Evolutionary conservation across 2,888 invertebrate species (phyloP), one percentile per base, ranked within the genome.

Genomic region (Cryptocephalus primarius): DNA sequence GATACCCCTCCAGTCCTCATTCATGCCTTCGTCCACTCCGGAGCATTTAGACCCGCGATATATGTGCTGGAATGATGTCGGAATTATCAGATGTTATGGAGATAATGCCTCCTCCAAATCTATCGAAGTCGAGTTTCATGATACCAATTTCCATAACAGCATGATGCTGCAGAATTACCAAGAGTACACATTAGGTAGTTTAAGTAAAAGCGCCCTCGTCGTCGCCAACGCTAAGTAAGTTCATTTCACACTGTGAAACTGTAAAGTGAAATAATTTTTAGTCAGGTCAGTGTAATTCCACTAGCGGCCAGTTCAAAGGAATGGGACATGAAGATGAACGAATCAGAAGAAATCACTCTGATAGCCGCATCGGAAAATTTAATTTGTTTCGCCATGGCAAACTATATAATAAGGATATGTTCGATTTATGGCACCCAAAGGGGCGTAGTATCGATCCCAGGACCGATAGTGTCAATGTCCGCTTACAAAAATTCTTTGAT

Each of bases 51-150:
- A 88, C 66, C 70, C 58, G 51, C 75, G 78, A 53, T 59, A 82
- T 61, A 75, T 85, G 80, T 83, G 88, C 45, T 97, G 94, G 91
- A 97, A 97, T 64, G 83, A 86, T 44, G 79, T 91, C 6, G 97
- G 95, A n/a, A 83, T 95, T 53, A 85, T 95, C 0, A 79, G 86
- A 8, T 84, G 86, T 58, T 89, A 88, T 63, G 79, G 80, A 1
- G 66, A 67, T 47, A 65, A 66, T 46, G 53, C 57, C 9, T 66
- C 67, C 32, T 60, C 65, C 40, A 87, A 86, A 45, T 83, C 82
- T 0, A 89, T 97, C 44, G 94, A 95, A 66, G 87, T 96, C 1
- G 94, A 95, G 68, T 99, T 97, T 69, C 95, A 96, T 60, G 94
- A 99, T 70, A 79, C 85, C 0, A 80, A 83, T 43, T 73, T 89